A percentile compares a stretch with the other conserved stretches of the same genome.
Conservation (phyloP, 2,888 invertebrate genomes). For the Sarcophaga rosellei region DNA sequence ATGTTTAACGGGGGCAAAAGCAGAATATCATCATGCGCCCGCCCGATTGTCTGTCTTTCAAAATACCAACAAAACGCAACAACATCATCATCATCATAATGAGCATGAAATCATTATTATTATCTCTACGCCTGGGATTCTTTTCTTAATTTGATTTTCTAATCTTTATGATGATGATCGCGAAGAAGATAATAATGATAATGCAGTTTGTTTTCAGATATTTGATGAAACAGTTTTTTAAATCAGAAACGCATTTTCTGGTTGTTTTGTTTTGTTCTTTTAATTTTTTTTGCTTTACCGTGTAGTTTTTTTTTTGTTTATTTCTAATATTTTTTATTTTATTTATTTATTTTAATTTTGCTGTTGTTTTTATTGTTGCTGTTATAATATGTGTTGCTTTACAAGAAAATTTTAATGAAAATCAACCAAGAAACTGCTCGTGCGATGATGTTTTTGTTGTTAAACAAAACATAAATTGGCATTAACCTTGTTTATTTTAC, state of each 20-base stretch:
- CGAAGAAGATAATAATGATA: neutral
- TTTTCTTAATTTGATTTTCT: neutral
- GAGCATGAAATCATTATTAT: neutral
- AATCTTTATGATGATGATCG: neutral
- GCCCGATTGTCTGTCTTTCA: constrained; percentile 48
- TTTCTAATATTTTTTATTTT: constrained; percentile 22
- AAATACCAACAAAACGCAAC: constrained; percentile 7
- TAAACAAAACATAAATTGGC: constrained; percentile 51
- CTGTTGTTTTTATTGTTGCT: neutral
- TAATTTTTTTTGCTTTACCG: constrained; percentile 1
- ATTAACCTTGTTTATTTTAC: constrained; percentile 60
- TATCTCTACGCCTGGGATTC: neutral
- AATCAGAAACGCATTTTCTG: neutral
- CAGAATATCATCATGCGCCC: constrained; percentile 26
- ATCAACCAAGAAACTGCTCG: too few species aligned
- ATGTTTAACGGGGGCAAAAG: constrained; percentile 33
- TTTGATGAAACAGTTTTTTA: neutral
- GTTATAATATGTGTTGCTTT: constrained; percentile 4
- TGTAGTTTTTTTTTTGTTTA: constrained; percentile 45
- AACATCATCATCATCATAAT: constrained; percentile 15
- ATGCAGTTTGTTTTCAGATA: too few species aligned
- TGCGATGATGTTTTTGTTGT: neutral
- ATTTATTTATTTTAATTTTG: constrained; percentile 37
- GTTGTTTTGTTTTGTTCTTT: neutral
- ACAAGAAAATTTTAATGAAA: constrained; percentile 4